Base-by-base conservation (phyloP, 2,797 vertebrate species). In the Clarias pachynema region DNA sequence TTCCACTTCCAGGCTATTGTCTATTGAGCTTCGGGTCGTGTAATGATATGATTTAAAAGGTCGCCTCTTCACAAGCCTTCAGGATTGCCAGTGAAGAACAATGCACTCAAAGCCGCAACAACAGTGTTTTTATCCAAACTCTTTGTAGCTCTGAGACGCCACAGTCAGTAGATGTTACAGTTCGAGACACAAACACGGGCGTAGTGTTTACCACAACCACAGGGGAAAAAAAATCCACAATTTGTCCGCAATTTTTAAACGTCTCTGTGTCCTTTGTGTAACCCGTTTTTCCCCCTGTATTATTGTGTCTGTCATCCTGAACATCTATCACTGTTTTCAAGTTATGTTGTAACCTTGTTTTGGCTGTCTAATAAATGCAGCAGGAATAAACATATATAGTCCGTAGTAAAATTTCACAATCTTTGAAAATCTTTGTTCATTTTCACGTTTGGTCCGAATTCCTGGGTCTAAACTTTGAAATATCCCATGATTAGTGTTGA, bases 1-100 rank as follows among this genome's bases (percentile, higher is more conserved):
- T 88, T 68, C 84, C 79, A 87, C 91, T 90, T 92, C 92, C 92
- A 91, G 90, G 87, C 91, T 90, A 92, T 94, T 94, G 93, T 95
- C 88, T 91, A 88, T 89, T 63, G 89, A 92, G 81, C 88, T 86
- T 88, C 82, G 87, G 83, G 91, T 84, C 90, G 87, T 86, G 89
- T 93, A 91, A 92, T 91, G 88, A 85, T 88, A 90, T 92, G 91
- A 91, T 87, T 91, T 87, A 86, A 90, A 86, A 89, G 88, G 88
- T 92, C 89, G 92, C 94, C 93, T 94, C 91, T 94, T 92, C 90
- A 90, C 89, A 81, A 92, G 84, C 86, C 88, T 89, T 89, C 83
- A 89, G 90, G 87, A 86, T 89, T 90, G 91, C 85, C 86, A 86
- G 89, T 84, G 86, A 84, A 82, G 92, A 93, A 93, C 93, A 94